These are phyloP conservation scores for Enteromius treurensis DNA, from an alignment of 2,797 vertebrate species.

Conservation along the genomic window DNA sequence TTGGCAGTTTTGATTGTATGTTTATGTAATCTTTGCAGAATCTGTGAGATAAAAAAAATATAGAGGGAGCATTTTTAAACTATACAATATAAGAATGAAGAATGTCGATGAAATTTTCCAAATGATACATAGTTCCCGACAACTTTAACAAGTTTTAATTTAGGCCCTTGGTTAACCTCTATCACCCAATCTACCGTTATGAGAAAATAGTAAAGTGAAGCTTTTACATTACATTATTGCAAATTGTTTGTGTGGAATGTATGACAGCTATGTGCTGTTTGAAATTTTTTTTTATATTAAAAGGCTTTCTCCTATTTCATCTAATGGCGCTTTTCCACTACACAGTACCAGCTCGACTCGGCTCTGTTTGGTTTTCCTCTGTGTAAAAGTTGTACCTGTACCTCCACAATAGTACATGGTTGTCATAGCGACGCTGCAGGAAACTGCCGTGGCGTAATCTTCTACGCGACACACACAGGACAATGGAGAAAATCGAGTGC, in stretches of 20 bases:
- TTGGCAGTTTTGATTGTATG: neutral
- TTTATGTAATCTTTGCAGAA: neutral
- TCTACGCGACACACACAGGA: no score
- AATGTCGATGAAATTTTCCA: neutral
- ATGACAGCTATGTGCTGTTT: neutral
- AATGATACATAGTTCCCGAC: conserved; percentile 17
- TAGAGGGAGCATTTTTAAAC: neutral
- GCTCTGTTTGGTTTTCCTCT: no score
- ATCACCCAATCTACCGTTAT: conserved; percentile 47
- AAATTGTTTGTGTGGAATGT: conserved; percentile 32
- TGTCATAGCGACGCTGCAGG: no score
- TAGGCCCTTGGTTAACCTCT: conserved; percentile 58
- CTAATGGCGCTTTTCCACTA: no score
- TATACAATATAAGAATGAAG: conserved; percentile 20
- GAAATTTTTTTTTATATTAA: neutral
- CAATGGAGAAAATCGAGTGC: no score
- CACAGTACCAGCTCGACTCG: no score
- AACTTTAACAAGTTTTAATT: conserved; percentile 48
- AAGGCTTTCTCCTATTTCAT: neutral
- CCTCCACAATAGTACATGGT: no score
- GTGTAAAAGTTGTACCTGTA: no score
- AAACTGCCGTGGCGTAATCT: no score
- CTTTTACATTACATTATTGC: conserved; percentile 3
- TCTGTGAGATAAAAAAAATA: neutral
- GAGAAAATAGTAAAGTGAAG: conserved; percentile 25